Evolutionary conservation across 2,797 vertebrate genomes (phyloP).

Genomic region (Echiichthys vipera): DNA sequence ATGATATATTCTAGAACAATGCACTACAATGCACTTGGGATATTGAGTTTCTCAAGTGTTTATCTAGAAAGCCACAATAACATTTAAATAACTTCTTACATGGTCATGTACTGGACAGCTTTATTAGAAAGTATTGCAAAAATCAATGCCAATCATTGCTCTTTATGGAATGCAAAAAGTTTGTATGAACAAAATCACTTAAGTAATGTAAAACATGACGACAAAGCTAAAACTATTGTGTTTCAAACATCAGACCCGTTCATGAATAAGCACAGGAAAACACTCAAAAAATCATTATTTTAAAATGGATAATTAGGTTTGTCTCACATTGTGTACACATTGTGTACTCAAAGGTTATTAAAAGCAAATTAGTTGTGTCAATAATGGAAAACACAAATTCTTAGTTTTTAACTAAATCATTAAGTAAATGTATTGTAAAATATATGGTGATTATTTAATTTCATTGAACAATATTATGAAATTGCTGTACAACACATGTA

Average conservation of each 20-base stretch:
- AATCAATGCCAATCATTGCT: not conserved
- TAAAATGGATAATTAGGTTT: too few species aligned
- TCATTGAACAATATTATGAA: not conserved
- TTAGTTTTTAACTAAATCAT: too few species aligned
- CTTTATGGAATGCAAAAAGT: slow-evolving; percentile 6
- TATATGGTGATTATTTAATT: not conserved
- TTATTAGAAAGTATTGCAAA: slow-evolving; percentile 9
- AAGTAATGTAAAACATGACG: not conserved
- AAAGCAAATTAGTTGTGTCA: not conserved
- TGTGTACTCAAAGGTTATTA: not conserved
- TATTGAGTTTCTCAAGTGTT: not conserved
- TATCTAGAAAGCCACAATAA: not conserved
- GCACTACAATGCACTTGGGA: not conserved
- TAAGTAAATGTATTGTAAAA: not conserved
- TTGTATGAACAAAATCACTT: not conserved
- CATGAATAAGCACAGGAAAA: not conserved
- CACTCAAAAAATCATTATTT: too few species aligned
- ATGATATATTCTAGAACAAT: not conserved
- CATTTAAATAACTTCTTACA: not conserved
- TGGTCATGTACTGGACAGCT: not conserved
- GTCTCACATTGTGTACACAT: too few species aligned
- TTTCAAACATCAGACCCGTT: not conserved
- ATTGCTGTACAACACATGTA: not conserved
- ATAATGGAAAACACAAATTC: not conserved
- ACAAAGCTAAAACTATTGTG: not conserved